A percentile compares a stretch with the other conserved stretches of the same genome.
Conservation (phyloP, 2,888 invertebrate species). For the Silvanus unidentatus region DNA sequence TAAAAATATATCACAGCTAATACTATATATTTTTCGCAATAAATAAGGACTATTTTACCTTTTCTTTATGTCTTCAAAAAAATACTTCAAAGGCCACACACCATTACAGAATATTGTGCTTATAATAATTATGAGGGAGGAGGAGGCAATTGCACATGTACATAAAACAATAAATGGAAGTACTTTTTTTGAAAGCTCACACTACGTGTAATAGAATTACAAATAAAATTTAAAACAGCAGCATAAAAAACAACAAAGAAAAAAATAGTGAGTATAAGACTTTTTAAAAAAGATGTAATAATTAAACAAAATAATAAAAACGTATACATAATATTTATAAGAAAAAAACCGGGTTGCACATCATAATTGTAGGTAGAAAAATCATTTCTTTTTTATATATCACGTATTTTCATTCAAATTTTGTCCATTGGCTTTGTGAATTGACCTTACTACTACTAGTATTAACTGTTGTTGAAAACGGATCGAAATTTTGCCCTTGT, state of each 20-base stretch:
- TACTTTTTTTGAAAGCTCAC: conserved; percentile 8
- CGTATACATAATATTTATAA: neutral
- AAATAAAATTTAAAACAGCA: conserved; percentile 11
- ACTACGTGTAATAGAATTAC: conserved; percentile 5
- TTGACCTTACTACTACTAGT: conserved; percentile 43
- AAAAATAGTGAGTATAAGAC: too few relatives aligned
- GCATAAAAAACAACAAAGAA: conserved; percentile 5
- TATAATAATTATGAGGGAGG: neutral
- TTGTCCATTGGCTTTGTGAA: conserved; percentile 55
- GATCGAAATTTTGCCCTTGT: conserved; percentile 35
- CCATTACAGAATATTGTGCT: conserved; percentile 1
- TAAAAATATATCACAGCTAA: conserved; percentile 36
- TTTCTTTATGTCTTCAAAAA: conserved; percentile 7
- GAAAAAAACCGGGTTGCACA: conserved; percentile 1
- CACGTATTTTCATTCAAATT: conserved; percentile 50
- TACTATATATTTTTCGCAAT: conserved; percentile 26
- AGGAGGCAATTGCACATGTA: too few relatives aligned
- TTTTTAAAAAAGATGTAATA: neutral
- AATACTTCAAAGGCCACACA: too few relatives aligned
- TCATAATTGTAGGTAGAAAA: conserved; percentile 1
- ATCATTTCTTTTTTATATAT: conserved; percentile 2
- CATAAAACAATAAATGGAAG: neutral
- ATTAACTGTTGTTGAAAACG: conserved; percentile 22
- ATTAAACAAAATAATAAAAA: conserved; percentile 3
- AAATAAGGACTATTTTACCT: conserved; percentile 21